phyloP scores from a whole-genome alignment of 30 jellyfish, hydroid and myxozoan species.

The Sanderia malayensis region DNA sequence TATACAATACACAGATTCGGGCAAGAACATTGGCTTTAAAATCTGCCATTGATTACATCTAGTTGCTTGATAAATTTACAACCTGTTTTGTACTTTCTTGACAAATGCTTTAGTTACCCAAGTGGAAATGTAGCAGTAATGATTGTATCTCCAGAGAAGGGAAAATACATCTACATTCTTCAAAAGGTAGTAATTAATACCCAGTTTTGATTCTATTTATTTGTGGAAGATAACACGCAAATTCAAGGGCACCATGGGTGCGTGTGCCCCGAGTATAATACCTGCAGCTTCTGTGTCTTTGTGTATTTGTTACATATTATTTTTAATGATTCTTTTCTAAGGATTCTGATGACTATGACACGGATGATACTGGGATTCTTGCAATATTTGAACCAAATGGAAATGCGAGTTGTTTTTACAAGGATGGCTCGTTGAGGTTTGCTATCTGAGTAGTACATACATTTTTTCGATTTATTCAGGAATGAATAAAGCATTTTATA shows the following conservation, averaged over 20 bases:
- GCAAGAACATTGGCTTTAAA: too few species aligned
- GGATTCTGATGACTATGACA: constrained; percentile 55
- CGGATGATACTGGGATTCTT: constrained; percentile 70
- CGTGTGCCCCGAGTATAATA: too few species aligned
- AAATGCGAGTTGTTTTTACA: constrained; percentile 66
- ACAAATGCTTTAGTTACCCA: constrained; percentile 62
- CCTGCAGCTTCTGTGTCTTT: not conserved
- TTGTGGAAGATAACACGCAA: too few species aligned
- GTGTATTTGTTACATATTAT: not conserved
- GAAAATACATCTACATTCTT: constrained; percentile 67
- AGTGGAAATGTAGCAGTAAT: constrained; percentile 90
- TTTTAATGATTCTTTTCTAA: not conserved
- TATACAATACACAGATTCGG: too few species aligned
- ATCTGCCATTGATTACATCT: too few species aligned
- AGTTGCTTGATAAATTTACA: too few species aligned
- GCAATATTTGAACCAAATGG: constrained; percentile 93
- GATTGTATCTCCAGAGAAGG: constrained; percentile 65
- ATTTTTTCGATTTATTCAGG: too few species aligned
- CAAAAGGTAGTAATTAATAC: constrained; percentile 78
- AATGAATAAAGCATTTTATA: too few species aligned
- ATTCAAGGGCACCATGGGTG: too few species aligned
- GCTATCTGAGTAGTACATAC: too few species aligned
- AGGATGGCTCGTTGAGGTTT: constrained; percentile 62
- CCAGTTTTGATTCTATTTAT: too few species aligned
- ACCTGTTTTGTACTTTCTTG: not conserved